Base-by-base conservation (phyloP, 2,797 vertebrate species). In the Acridotheres tristis region DNA sequence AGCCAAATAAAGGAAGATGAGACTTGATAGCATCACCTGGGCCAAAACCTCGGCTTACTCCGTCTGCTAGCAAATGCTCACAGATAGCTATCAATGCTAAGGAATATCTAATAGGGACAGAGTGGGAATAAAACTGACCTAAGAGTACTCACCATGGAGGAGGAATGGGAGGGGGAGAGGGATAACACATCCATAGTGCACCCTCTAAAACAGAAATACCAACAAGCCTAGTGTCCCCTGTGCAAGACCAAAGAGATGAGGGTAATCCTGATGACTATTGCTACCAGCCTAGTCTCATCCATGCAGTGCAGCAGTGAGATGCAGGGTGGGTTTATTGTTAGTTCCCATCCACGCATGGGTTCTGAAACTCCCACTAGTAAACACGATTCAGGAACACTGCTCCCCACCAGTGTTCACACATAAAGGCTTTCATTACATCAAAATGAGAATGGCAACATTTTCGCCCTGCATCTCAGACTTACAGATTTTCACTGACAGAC, bases 281-380 rank as follows among this genome's bases (percentile, higher is more conserved):
- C 20, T 54, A 57, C 32, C n/a, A 91, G 66, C 55, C 58, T 25
- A 17, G 55, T 18, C 21, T 69, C 48, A 79, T 3, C 73, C 76
- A 55, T 18, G 26, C 47, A 58, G 51, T 4, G 9, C 71, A 81
- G 43, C 74, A 62, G 38, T 3, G 68, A 68, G 40, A 72, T 47
- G 47, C 16, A n/a, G 47, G n/a, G 21, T 18, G 58, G 26, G 76
- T 15, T 63, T 91, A 67, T 55, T 90, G 79, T 80, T 86, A 88
- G 88, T 36, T 94, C 55, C 83, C 61, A 78, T 68, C 83, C 54
- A 88, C 3, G 0, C 38, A 76, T 34, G 4, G 1, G 30, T 51
- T 95, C 85, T 91, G 77, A 72, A 91, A 91, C 79, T 76, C 85
- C 89, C 83, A 88, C 91, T 42, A 32, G 77, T 72, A 93, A 94